Conservation (phyloP, 2,888 invertebrate genomes). For the Brassicogethes aeneus region DNA sequence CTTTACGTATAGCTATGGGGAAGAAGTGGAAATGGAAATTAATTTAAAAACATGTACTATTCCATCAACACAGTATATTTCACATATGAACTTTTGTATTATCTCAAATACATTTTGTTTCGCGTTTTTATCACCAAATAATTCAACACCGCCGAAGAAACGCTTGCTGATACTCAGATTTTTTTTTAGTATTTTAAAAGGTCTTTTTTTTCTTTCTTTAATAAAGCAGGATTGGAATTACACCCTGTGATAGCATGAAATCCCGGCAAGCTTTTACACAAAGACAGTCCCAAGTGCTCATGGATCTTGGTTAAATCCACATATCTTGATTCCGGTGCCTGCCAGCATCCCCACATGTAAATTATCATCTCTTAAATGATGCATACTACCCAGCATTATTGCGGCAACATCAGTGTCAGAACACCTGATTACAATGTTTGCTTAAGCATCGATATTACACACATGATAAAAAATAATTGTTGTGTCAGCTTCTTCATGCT, state of each 20-base stretch:
- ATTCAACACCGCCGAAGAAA: conserved; percentile 8
- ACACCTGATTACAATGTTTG: conserved; percentile 17
- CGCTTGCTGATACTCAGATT: conserved; percentile 5
- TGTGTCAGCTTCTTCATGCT: conserved; percentile 15
- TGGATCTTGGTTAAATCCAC: too few species aligned
- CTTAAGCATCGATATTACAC: conserved; percentile 15
- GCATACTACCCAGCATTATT: conserved; percentile 20
- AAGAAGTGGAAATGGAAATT: too few species aligned
- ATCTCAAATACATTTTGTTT: conserved; percentile 9
- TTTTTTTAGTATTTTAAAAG: conserved; percentile 13
- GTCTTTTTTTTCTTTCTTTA: conserved; percentile 15
- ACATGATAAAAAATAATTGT: conserved; percentile 13
- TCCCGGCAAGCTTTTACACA: conserved; percentile 13
- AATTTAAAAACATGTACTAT: conserved; percentile 18
- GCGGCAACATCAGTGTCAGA: conserved; percentile 17
- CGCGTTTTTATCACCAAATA: conserved; percentile 3
- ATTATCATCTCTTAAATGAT: conserved; percentile 15
- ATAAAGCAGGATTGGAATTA: conserved; percentile 17
- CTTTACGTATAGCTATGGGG: too few species aligned
- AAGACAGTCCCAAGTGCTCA: conserved; percentile 11
- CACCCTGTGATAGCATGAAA: conserved; percentile 17
- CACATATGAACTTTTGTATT: conserved; percentile 15
- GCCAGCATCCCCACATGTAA: conserved; percentile 15
- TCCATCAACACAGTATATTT: conserved; percentile 22
- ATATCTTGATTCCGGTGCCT: conserved; percentile 20